A percentile compares a stretch with the other conserved stretches of the same genome.
phyloP scores from a whole-genome alignment of 2,113 vertebrate genomes.

The Tricholaema leucomelas region DNA sequence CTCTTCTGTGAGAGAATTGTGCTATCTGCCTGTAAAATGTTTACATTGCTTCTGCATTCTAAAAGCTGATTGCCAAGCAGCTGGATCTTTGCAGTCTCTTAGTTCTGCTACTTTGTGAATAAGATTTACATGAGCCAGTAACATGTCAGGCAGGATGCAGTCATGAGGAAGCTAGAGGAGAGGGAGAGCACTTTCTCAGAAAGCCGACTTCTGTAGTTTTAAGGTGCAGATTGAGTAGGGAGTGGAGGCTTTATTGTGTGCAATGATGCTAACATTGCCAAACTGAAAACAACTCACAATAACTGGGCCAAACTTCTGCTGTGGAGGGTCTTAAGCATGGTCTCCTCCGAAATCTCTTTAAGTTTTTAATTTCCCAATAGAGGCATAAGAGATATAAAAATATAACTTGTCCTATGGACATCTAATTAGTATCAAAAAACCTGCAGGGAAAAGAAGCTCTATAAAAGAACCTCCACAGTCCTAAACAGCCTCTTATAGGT shows the following conservation, averaged over 20 bases:
- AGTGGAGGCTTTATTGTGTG: background rate
- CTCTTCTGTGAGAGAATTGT: background rate
- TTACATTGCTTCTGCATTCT: background rate
- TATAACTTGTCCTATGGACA: background rate
- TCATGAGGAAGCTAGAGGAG: background rate
- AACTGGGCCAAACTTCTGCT: background rate
- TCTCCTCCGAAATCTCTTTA: rapidly evolving
- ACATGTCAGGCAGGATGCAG: background rate
- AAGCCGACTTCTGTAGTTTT: background rate
- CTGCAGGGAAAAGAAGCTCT: background rate
- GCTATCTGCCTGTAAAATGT: background rate
- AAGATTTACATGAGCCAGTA: background rate
- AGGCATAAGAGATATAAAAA: background rate
- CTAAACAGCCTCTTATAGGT: background rate
- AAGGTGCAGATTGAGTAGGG: background rate
- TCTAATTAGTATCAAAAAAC: background rate
- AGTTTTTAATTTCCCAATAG: background rate
- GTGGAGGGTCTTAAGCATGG: background rate
- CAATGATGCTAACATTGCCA: background rate
- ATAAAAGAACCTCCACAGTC: background rate
- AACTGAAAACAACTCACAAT: background rate
- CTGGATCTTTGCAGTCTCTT: background rate
- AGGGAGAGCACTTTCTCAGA: background rate
- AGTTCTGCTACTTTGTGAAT: background rate
- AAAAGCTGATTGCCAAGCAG: background rate